These are phyloP conservation scores for Eubasilissa regina DNA, from an alignment of 1,140 invertebrate species.

Conservation along the genomic window DNA sequence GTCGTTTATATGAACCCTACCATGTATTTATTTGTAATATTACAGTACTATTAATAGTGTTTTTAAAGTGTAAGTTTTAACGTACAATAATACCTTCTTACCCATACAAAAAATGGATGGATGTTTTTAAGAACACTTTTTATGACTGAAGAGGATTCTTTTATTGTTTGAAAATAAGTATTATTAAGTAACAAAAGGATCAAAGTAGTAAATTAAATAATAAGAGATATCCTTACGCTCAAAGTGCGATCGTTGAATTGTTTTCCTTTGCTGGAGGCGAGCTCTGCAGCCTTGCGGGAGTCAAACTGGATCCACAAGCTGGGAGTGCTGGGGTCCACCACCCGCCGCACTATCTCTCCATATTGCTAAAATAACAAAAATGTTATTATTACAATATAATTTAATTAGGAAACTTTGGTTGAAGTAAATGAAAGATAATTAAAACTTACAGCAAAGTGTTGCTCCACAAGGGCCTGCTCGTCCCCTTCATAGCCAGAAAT, in stretches of 20 bases:
- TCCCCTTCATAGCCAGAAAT: slow-evolving; percentile 84
- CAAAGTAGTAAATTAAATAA: background rate
- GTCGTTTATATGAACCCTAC: too few relatives aligned
- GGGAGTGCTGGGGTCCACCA: slow-evolving; percentile 77
- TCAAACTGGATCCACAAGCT: slow-evolving; percentile 82
- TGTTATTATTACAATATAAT: slow-evolving; percentile 1
- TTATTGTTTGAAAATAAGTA: too few relatives aligned
- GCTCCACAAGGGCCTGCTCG: slow-evolving; percentile 79
- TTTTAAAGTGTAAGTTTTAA: too few relatives aligned
- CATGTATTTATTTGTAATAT: too few relatives aligned
- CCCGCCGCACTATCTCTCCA: slow-evolving; percentile 80
- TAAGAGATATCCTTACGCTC: slow-evolving; percentile 38
- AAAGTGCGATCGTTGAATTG: slow-evolving; percentile 74
- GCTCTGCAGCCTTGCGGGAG: slow-evolving; percentile 82
- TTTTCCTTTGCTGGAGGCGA: slow-evolving; percentile 77
- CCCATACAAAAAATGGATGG: too few relatives aligned
- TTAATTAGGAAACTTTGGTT: too few relatives aligned
- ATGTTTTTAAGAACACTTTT: too few relatives aligned
- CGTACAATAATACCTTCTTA: too few relatives aligned
- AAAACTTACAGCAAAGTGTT: slow-evolving; percentile 80
- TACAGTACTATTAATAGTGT: too few relatives aligned
- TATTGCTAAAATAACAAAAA: slow-evolving; percentile 73
- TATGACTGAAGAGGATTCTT: too few relatives aligned
- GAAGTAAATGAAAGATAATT: background rate
- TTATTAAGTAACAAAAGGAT: background rate